Evolutionary conservation across 1,140 invertebrate species (phyloP).

Genomic region (Ceratitis capitata): DNA sequence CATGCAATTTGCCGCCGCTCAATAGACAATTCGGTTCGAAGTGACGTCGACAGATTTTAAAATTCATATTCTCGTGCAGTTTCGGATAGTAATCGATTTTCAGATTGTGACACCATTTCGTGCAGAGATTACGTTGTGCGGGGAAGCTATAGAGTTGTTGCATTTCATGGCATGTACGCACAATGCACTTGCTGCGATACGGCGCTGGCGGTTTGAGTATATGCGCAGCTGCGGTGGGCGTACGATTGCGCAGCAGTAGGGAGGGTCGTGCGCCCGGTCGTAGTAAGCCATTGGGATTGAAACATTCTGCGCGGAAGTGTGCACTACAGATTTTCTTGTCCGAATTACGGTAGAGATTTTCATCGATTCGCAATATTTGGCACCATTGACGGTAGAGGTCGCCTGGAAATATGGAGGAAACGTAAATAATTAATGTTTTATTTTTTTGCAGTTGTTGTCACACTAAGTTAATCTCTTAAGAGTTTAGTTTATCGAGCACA

Average conservation of each 20-base stretch:
- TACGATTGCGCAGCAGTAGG: background rate
- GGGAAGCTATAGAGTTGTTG: constrained; percentile 20
- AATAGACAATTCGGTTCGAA: constrained; percentile 53
- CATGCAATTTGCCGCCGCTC: constrained; percentile 40
- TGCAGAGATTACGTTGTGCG: constrained; percentile 1
- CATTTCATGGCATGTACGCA: constrained; percentile 21
- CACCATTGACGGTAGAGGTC: constrained; percentile 11
- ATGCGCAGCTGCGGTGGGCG: background rate
- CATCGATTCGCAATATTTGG: constrained; percentile 23
- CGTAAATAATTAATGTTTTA: no score
- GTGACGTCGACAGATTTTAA: constrained; percentile 52
- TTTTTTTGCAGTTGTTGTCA: no score
- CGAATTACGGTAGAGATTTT: constrained; percentile 11
- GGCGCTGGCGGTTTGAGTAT: constrained; percentile 2
- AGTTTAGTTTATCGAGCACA: no score
- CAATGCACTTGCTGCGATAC: constrained; percentile 31
- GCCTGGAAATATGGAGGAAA: background rate
- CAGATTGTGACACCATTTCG: constrained; percentile 33
- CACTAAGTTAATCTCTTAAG: no score
- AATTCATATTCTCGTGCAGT: constrained; percentile 38
- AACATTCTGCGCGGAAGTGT: constrained; percentile 10
- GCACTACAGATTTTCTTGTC: constrained; percentile 38
- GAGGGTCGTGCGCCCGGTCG: background rate
- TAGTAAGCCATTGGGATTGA: background rate
- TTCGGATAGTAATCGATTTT: constrained; percentile 28